These are phyloP conservation scores for Salvelinus alpinus DNA, from an alignment of 2,113 vertebrate genomes.

Conservation along the genomic window DNA sequence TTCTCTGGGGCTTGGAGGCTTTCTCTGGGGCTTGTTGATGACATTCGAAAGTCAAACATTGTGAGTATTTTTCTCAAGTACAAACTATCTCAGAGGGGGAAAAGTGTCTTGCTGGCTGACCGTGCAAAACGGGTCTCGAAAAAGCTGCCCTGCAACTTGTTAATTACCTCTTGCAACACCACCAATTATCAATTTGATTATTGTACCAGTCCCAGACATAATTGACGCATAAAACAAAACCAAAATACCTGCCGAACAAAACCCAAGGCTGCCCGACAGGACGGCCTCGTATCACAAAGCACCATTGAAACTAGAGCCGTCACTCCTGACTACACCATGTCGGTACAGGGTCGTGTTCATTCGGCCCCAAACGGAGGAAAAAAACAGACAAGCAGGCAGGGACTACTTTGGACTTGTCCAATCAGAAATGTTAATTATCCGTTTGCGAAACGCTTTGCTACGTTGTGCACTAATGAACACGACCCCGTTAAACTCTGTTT, in stretches of 20 bases:
- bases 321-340: conserved; percentile 39
- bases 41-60: no score
- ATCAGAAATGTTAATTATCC: no score
- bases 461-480: no score
- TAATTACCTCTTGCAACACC: no score
- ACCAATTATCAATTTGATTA: background rate
- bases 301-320: conserved; percentile 45
- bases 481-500: conserved; percentile 52
- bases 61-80: background rate
- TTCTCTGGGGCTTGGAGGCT: conserved; percentile 5
- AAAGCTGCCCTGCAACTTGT: background rate
- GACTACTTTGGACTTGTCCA: no score
- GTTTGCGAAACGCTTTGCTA: no score
- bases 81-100: background rate
- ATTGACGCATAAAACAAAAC: conserved; percentile 14
- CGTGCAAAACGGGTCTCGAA: background rate
- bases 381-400: no score
- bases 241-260: background rate
- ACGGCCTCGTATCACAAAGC: conserved; percentile 39
- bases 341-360: conserved; percentile 24
- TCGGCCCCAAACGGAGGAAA: no score
- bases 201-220: background rate
- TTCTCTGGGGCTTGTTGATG: background rate
- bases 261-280: background rate
- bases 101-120: background rate